phyloP scores from a whole-genome alignment of 2,797 vertebrate species.

The Forpus xanthops region DNA sequence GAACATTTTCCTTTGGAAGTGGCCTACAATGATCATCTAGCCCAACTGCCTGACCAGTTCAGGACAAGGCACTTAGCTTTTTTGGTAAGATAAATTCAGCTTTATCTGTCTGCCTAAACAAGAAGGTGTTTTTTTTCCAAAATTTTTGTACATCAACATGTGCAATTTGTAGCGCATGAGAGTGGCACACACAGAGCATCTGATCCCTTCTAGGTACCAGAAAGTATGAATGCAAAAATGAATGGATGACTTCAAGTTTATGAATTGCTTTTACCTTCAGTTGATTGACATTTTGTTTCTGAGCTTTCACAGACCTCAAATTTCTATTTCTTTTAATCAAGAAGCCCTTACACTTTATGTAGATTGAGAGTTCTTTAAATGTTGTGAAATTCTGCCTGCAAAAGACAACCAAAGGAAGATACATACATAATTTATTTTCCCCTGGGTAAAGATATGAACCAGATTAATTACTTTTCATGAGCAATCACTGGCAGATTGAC shows the following conservation, averaged over 20 bases:
- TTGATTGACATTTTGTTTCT: neutral
- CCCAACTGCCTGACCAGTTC: fast-evolving
- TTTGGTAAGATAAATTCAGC: neutral
- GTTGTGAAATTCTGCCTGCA: neutral
- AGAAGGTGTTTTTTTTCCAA: neutral
- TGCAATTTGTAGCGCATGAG: neutral
- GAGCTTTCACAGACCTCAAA: neutral
- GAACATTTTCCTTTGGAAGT: neutral
- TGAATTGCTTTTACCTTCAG: neutral
- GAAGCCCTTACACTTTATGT: neutral
- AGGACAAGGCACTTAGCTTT: neutral
- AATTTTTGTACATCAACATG: neutral
- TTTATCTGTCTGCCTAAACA: neutral
- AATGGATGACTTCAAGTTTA: neutral
- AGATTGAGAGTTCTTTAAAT: neutral
- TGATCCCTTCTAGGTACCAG: neutral
- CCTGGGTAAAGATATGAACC: slow-evolving; percentile 2
- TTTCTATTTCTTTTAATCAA: neutral
- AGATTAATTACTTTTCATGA: slow-evolving; percentile 53
- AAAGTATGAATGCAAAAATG: neutral
- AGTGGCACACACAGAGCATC: neutral
- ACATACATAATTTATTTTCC: slow-evolving; percentile 49
- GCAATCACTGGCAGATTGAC: slow-evolving; percentile 14
- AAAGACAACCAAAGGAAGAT: neutral
- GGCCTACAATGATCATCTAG: fast-evolving